Conservation (phyloP, 2,797 vertebrate genomes). For the Coregonus suidteri region DNA sequence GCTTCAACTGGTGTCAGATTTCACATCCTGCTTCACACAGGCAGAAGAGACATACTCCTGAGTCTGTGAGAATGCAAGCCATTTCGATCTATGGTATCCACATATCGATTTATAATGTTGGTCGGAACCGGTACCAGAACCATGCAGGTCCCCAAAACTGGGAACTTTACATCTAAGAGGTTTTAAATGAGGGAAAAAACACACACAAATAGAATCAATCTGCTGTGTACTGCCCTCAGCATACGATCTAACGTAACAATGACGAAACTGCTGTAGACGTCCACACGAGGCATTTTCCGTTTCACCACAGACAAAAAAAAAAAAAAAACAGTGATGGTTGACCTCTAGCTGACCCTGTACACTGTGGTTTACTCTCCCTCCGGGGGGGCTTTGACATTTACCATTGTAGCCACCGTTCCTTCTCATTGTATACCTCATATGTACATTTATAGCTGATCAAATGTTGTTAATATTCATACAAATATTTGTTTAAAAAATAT, state of each 20-base stretch:
- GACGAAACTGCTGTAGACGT: slow-evolving; percentile 12
- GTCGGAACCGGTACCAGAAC: too few species aligned
- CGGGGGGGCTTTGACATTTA: slow-evolving; percentile 54
- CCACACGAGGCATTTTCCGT: slow-evolving; percentile 27
- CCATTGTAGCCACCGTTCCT: slow-evolving; percentile 5
- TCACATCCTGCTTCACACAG: too few species aligned
- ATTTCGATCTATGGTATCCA: too few species aligned
- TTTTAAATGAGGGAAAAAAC: background rate
- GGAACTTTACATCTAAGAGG: too few species aligned
- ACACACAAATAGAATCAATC: background rate
- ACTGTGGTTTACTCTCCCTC: slow-evolving; percentile 17
- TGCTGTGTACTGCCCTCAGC: background rate
- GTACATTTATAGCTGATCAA: background rate
- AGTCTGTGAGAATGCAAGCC: too few species aligned
- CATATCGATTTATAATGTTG: too few species aligned
- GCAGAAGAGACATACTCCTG: too few species aligned
- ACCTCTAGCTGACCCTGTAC: slow-evolving; percentile 47
- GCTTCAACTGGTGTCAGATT: too few species aligned
- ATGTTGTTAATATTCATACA: too few species aligned
- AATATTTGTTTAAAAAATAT: too few species aligned
- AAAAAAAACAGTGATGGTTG: slow-evolving; percentile 18
- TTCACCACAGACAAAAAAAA: slow-evolving; percentile 9
- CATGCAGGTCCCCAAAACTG: too few species aligned
- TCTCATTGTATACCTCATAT: slow-evolving; percentile 22
- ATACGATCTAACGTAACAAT: background rate